Evolutionary conservation across 2,888 invertebrate species (phyloP).

Genomic region (Lithosia quadra): DNA sequence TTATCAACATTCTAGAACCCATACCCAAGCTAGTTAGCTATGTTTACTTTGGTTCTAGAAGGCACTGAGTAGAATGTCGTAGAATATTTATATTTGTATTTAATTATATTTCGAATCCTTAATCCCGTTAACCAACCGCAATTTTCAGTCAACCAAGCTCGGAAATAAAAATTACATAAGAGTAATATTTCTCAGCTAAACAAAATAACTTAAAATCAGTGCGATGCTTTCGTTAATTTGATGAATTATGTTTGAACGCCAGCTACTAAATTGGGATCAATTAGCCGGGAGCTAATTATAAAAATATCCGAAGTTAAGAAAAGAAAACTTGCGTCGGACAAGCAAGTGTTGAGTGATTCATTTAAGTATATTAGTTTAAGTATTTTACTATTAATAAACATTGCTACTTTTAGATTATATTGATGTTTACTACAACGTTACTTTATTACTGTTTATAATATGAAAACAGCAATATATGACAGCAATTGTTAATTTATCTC

Average conservation of each 20-base stretch:
- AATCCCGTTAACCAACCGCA: too few species aligned
- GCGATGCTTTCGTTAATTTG: slow-evolving; percentile 64
- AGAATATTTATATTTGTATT: too few species aligned
- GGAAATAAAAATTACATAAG: not conserved
- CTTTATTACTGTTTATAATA: slow-evolving; percentile 23
- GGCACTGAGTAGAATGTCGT: too few species aligned
- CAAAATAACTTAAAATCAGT: slow-evolving; percentile 45
- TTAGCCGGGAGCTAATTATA: slow-evolving; percentile 66
- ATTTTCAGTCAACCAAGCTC: not conserved
- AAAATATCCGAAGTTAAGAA: slow-evolving; percentile 55
- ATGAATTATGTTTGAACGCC: slow-evolving; percentile 58
- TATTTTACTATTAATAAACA: slow-evolving; percentile 26
- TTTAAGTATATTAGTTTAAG: slow-evolving; percentile 47
- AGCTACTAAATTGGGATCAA: slow-evolving; percentile 65
- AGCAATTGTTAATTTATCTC: slow-evolving; percentile 43
- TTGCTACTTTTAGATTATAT: slow-evolving; percentile 21
- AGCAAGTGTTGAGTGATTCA: slow-evolving; percentile 62
- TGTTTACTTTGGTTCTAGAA: too few species aligned
- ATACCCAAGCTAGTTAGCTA: too few species aligned
- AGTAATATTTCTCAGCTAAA: not conserved
- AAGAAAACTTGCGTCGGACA: slow-evolving; percentile 52
- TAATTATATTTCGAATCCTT: too few species aligned
- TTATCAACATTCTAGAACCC: too few species aligned
- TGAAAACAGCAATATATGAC: slow-evolving; percentile 6
- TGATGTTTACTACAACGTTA: slow-evolving; percentile 15